phyloP scores from a whole-genome alignment of 2,113 vertebrate genomes.

The Damaliscus lunatus region DNA sequence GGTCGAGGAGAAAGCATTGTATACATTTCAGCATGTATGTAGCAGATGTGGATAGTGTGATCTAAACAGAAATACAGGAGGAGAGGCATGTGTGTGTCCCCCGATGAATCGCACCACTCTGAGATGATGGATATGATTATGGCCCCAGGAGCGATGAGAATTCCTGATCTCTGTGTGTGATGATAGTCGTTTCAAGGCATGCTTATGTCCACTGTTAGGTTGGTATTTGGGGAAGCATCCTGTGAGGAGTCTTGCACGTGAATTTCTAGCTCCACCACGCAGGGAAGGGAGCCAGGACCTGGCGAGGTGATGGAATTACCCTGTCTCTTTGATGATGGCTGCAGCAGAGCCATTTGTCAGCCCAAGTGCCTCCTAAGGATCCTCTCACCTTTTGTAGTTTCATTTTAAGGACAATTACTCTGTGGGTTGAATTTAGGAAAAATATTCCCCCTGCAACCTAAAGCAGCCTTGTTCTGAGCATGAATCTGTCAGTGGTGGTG shows the following conservation, averaged over 20 bases:
- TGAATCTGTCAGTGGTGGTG: neutral
- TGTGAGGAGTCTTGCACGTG: neutral
- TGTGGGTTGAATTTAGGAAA: slow-evolving; percentile 39
- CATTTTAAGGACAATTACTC: slow-evolving; percentile 26
- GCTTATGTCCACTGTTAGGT: neutral
- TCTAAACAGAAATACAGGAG: neutral
- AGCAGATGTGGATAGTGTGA: neutral
- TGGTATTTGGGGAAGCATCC: neutral
- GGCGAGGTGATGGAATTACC: neutral
- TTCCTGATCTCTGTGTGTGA: neutral
- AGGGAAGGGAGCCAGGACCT: neutral
- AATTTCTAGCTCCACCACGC: accelerated
- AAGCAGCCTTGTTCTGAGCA: neutral
- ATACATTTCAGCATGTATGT: neutral
- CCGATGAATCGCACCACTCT: neutral
- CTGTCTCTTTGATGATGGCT: neutral
- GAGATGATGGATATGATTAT: neutral
- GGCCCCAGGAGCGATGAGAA: neutral
- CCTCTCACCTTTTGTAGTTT: slow-evolving; percentile 9
- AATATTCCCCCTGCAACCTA: neutral
- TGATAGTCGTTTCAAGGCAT: neutral
- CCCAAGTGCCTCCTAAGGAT: neutral
- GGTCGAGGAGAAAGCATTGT: neutral
- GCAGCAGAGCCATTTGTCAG: neutral
- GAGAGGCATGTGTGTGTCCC: neutral